phyloP scores from a whole-genome alignment of 2,888 invertebrate genomes.

The Suillia variegata region DNA sequence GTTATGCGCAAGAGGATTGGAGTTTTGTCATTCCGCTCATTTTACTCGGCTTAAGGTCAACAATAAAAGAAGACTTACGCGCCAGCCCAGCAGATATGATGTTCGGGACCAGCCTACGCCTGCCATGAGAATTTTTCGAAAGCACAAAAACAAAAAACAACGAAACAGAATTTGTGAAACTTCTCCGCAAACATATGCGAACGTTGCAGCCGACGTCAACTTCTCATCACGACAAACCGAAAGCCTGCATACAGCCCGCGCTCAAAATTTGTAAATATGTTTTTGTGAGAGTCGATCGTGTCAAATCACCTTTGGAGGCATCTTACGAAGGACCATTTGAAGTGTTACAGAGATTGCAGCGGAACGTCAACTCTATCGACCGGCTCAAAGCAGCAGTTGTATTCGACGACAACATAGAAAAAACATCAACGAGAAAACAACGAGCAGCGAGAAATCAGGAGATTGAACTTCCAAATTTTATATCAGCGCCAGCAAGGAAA shows the following conservation, averaged over 20 bases:
- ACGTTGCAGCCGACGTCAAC: not conserved
- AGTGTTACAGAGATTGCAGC: not conserved
- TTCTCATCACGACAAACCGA: not conserved
- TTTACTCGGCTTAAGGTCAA: not conserved
- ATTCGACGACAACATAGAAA: not conserved
- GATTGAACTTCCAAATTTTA: too few relatives aligned
- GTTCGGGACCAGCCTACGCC: not conserved
- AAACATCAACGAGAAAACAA: too few relatives aligned
- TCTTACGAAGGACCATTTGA: slow-evolving; percentile 14
- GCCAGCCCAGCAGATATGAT: not conserved
- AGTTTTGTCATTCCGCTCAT: not conserved
- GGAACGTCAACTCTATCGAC: not conserved
- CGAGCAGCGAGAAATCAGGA: too few relatives aligned
- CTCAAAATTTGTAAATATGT: not conserved
- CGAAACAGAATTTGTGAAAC: not conserved
- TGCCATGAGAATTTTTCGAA: not conserved
- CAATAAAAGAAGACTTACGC: not conserved
- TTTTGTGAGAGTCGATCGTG: not conserved
- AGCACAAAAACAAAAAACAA: not conserved
- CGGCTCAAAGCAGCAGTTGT: not conserved
- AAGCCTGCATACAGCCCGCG: not conserved
- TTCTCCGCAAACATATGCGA: not conserved
- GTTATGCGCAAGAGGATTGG: not conserved
- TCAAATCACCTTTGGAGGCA: not conserved
- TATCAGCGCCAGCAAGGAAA: too few relatives aligned